Evolutionary conservation across 2,113 vertebrate genomes (phyloP).

Genomic region (Dicentrarchus labrax): DNA sequence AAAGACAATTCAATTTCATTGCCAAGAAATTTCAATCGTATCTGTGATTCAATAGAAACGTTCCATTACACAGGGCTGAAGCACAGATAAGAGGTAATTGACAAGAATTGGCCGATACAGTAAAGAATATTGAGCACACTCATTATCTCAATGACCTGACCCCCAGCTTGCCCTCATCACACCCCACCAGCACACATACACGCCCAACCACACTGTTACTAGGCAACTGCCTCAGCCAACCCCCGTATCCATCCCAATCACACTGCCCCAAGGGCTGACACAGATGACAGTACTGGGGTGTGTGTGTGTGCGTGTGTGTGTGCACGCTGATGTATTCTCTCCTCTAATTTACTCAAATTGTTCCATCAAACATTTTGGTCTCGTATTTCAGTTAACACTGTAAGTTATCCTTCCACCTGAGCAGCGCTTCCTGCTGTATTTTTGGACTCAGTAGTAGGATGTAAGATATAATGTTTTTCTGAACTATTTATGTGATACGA

Average conservation of each 20-base stretch:
- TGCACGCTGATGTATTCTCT: neutral
- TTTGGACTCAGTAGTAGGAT: neutral
- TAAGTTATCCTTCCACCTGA: neutral
- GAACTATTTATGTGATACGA: neutral
- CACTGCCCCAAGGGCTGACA: conserved; percentile 33
- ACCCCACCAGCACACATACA: conserved; percentile 21
- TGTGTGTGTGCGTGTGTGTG: conserved; percentile 18
- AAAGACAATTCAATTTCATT: neutral
- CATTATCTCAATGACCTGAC: conserved; percentile 60
- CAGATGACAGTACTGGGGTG: conserved; percentile 12
- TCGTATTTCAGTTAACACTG: neutral
- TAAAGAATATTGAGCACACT: conserved; percentile 51
- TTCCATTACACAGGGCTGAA: conserved; percentile 27
- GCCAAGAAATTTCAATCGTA: conserved; percentile 23
- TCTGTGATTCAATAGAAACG: conserved; percentile 20
- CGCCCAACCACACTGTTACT: conserved; percentile 53
- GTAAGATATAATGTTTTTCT: conserved; percentile 2
- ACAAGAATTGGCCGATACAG: conserved; percentile 47
- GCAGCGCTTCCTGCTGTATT: neutral
- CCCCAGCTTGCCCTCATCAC: conserved; percentile 44
- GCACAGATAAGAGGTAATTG: conserved; percentile 47
- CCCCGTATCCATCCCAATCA: conserved; percentile 31
- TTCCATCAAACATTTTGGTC: neutral
- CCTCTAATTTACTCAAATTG: neutral
- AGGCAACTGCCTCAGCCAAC: conserved; percentile 60